A percentile compares a stretch with the other conserved stretches of the same genome.
Evolutionary conservation across 2,113 vertebrate genomes (phyloP).

Genomic region (Carollia perspicillata): DNA sequence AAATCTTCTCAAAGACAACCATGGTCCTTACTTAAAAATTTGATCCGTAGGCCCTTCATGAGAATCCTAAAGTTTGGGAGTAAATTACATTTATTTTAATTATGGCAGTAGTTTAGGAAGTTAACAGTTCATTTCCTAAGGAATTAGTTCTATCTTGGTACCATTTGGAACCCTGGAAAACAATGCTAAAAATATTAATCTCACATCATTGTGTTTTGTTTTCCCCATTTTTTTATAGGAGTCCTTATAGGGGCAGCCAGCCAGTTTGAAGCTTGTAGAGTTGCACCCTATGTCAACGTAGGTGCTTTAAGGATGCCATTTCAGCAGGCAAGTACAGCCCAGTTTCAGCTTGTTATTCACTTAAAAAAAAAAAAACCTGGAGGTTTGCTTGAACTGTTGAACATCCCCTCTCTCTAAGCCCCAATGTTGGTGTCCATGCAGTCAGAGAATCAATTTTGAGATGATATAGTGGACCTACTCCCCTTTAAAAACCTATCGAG

Average conservation of each 20-base stretch:
- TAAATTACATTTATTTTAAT: conserved; percentile 27
- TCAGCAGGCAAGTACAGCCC: conserved; percentile 94
- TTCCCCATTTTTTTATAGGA: conserved; percentile 79
- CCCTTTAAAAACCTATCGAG: conserved; percentile 42
- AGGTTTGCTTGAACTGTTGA: conserved; percentile 43
- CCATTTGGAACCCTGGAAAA: neutral
- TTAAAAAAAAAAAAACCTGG: conserved; percentile 7
- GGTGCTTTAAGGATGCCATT: conserved; percentile 98
- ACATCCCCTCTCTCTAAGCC: neutral
- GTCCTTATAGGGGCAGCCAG: conserved; percentile 97
- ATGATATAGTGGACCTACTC: conserved; percentile 4
- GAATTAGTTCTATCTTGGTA: neutral
- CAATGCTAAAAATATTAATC: neutral
- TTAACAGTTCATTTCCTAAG: neutral
- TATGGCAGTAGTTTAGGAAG: conserved; percentile 13
- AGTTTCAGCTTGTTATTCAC: conserved; percentile 59
- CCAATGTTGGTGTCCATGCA: neutral
- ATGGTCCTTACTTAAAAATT: conserved; percentile 6
- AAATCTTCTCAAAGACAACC: neutral
- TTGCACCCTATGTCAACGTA: conserved; percentile 98
- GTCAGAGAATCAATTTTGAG: conserved; percentile 37
- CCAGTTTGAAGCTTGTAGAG: conserved; percentile 98
- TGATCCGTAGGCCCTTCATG: neutral
- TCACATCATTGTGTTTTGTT: neutral
- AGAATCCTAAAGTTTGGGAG: neutral